Evolutionary conservation across 2,888 invertebrate species (phyloP).

Genomic region (Silvanus unidentatus): DNA sequence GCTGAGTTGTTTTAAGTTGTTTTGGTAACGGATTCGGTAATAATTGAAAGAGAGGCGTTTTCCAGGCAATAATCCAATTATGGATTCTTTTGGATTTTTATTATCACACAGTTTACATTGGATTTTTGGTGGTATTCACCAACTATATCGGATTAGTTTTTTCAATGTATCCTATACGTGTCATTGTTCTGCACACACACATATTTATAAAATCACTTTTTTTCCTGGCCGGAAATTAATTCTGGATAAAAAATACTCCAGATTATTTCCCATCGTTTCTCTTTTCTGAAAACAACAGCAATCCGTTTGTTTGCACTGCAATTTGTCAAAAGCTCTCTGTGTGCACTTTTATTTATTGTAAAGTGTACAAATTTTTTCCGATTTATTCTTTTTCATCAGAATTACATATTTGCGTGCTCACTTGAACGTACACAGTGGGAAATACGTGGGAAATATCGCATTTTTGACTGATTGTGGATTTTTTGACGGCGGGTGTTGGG

Average conservation of each 20-base stretch:
- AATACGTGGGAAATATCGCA: too few species aligned
- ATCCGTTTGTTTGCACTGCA: not conserved
- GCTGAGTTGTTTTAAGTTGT: constrained; percentile 35
- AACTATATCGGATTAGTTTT: constrained; percentile 12
- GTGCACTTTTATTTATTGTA: too few species aligned
- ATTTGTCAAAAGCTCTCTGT: constrained; percentile 1
- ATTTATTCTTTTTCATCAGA: too few species aligned
- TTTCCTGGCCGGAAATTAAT: constrained; percentile 16
- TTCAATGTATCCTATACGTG: not conserved
- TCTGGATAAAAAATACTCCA: constrained; percentile 11
- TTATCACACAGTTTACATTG: constrained; percentile 26
- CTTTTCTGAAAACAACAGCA: not conserved
- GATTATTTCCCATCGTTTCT: constrained; percentile 6
- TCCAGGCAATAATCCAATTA: constrained; percentile 39
- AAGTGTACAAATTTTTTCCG: too few species aligned
- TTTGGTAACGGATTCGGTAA: constrained; percentile 31
- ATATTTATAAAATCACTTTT: not conserved
- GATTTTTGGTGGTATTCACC: constrained; percentile 18
- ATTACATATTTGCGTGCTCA: too few species aligned
- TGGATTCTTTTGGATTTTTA: constrained; percentile 35
- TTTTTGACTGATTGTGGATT: too few species aligned
- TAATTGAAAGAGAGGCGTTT: constrained; percentile 36
- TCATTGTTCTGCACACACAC: not conserved
- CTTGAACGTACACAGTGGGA: too few species aligned
- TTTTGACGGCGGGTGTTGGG: too few species aligned